Evolutionary conservation across 2,888 invertebrate genomes (phyloP).

Genomic region (Bembecia ichneumoniformis): DNA sequence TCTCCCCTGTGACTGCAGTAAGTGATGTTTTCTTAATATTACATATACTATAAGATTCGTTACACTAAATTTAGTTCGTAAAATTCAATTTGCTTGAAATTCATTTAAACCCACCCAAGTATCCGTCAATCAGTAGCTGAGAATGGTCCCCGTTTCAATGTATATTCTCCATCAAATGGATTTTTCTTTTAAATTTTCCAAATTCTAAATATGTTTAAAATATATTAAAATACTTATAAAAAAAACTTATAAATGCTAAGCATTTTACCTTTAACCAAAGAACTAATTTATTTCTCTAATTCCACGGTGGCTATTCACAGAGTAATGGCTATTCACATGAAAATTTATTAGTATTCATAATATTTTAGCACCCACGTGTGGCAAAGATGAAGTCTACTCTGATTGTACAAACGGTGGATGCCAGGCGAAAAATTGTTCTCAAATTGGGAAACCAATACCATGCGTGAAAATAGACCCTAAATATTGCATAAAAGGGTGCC

Average conservation of each 20-base stretch:
- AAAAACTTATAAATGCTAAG: too few relatives aligned
- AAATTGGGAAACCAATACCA: slow-evolving; percentile 18
- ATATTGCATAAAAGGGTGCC: slow-evolving; percentile 25
- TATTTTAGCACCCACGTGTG: slow-evolving; percentile 16
- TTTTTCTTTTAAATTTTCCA: too few relatives aligned
- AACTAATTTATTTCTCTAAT: background rate
- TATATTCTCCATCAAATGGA: too few relatives aligned
- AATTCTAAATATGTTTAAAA: too few relatives aligned
- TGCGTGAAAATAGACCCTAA: slow-evolving; percentile 18
- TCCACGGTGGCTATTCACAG: background rate
- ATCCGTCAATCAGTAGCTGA: too few relatives aligned
- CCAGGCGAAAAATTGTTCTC: slow-evolving; percentile 23
- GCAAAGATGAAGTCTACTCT: slow-evolving; percentile 22
- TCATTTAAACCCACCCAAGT: too few relatives aligned
- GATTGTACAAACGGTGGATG: slow-evolving; percentile 29
- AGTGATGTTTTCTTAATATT: slow-evolving; percentile 11
- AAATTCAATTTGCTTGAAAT: too few relatives aligned
- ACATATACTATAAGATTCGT: too few relatives aligned
- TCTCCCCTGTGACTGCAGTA: slow-evolving; percentile 17
- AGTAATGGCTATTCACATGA: background rate
- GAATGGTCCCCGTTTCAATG: too few relatives aligned
- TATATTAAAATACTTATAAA: too few relatives aligned
- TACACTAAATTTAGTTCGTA: too few relatives aligned
- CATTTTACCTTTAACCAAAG: too few relatives aligned
- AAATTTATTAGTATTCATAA: background rate